Conservation (phyloP, 2,797 vertebrate genomes). For the Catharus ustulatus region DNA sequence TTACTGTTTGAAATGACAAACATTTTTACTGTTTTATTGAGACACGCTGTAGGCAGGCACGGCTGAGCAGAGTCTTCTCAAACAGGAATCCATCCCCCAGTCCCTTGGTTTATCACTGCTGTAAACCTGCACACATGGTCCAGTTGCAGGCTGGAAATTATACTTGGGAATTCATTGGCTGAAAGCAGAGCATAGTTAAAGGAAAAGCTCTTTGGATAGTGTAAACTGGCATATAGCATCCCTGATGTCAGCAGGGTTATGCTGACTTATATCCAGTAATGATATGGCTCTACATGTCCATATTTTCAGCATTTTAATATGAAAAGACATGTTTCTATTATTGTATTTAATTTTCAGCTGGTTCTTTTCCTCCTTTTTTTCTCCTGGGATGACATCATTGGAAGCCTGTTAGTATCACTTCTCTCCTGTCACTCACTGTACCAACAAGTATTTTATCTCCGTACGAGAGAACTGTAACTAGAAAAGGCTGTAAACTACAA, state of each 20-base stretch:
- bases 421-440: background rate
- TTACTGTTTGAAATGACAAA: background rate
- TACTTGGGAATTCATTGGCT: background rate
- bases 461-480: background rate
- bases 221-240: background rate
- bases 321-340: background rate
- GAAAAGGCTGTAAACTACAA: conserved; percentile 19
- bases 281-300: background rate
- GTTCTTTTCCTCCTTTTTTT: background rate
- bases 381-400: background rate
- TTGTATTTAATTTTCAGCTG: background rate
- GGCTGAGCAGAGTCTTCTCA: background rate
- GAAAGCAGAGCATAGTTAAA: background rate
- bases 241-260: background rate
- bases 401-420: background rate
- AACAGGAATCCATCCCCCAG: background rate
- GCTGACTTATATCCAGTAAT: background rate
- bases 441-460: conserved; percentile 4
- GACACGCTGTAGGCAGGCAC: background rate
- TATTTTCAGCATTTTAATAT: background rate
- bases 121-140: background rate
- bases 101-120: background rate
- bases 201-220: background rate
- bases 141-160: background rate
- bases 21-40: background rate